Base-by-base conservation (phyloP, 2,888 invertebrate genomes). In the Phrixothrix hirtus region DNA sequence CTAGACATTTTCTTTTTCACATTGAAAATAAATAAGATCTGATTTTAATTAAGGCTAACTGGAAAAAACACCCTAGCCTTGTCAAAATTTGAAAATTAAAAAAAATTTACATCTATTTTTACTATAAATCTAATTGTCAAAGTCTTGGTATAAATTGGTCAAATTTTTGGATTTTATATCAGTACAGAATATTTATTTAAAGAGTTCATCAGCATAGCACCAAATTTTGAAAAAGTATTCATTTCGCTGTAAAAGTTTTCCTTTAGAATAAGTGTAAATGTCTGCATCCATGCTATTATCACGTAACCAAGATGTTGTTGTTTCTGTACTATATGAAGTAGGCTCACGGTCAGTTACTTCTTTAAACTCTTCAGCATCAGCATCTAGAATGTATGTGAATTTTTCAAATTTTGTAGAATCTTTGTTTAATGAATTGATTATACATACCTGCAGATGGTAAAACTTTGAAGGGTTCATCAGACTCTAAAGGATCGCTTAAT, bases 161-260 rank as follows among this genome's bases (percentile, higher is more conserved):
- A 48, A 43, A 42, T 31, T 21, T 41, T 34, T 46, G 31, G 26
- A 35, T 45, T 51, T 39, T 35, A 15, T 35, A 36, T 21, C 21
- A 31, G 15, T 38, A 27, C 7, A 27, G 27, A 47, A 17, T 25
- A 68, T 72, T 82, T 83, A 89, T 78, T 91, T 88, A 77, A 90
- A 90, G 55, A 90, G 80, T 74, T 89, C 87, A 67, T 88, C 88
- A 63, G 91, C 89, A 69, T 91, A 87, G 75, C 88, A 87, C 90
- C 91, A 94, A 77, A 95, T 89, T 64, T 91, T 85, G 87, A 95
- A 95, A 87, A 95, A 95, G 80, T 95, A 95, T 78, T 95, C 95
- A 74, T 94, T 93, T 67, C 88, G 85, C 61, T 89, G 83, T 41
- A 93, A 80, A 42, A 95, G 81, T 51, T 88, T 87, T 58, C 89